Evolutionary conservation across 1,140 invertebrate species (phyloP).

Genomic region (Atta cephalotes): DNA sequence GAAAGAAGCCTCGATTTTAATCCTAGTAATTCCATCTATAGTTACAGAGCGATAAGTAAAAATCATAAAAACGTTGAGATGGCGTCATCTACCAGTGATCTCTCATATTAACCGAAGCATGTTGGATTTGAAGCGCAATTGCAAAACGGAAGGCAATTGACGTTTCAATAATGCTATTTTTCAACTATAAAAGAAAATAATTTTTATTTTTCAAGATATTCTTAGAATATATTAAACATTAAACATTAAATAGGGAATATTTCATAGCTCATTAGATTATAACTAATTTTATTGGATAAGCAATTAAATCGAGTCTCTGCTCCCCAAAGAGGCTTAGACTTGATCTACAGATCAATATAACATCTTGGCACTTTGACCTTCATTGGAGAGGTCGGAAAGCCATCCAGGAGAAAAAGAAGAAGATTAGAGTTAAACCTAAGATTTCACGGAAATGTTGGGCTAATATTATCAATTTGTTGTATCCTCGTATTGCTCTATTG

Average conservation of each 20-base stretch:
- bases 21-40: background rate
- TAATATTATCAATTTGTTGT: constrained; percentile 89
- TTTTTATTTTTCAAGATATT: background rate
- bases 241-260: background rate
- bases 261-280: background rate
- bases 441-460: constrained; percentile 91
- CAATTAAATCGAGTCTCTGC: too few species aligned
- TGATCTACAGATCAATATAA: too few species aligned
- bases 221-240: constrained; percentile 1
- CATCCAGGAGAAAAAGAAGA: too few species aligned
- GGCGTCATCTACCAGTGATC: constrained; percentile 6
- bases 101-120: background rate
- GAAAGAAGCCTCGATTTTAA: background rate
- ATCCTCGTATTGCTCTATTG: constrained; percentile 89
- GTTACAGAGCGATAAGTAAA: background rate
- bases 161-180: background rate
- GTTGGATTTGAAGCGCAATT: background rate
- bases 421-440: constrained; percentile 49
- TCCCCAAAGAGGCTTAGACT: too few species aligned
- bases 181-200: background rate
- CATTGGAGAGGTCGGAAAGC: too few species aligned
- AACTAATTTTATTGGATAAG: too few species aligned
- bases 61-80: background rate
- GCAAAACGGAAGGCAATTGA: background rate
- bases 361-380: too few species aligned